Percentiles rank a stretch among this genome's conserved stretches.
Evolutionary conservation across 30 jellyfish, hydroid and myxozoan species (phyloP).

Genomic region (Pelagia noctiluca): DNA sequence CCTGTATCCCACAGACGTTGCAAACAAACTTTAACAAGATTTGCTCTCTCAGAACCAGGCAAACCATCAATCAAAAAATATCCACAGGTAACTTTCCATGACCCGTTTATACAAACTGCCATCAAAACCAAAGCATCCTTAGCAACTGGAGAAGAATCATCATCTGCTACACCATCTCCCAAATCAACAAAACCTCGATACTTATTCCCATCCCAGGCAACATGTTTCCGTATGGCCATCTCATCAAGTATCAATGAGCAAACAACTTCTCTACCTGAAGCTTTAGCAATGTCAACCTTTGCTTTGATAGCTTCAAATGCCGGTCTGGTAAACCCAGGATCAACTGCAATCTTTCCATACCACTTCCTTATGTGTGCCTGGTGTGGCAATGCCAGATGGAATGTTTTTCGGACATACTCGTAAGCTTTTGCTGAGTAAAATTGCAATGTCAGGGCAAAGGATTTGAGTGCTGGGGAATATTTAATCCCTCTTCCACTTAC

Average conservation of each 20-base stretch:
- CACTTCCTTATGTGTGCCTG: constrained; percentile 48
- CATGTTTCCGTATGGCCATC: constrained; percentile 26
- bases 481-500: constrained; percentile 42
- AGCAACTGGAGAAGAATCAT: constrained; percentile 20
- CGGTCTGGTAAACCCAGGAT: constrained; percentile 64
- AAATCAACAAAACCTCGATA: constrained; percentile 37
- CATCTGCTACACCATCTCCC: constrained; percentile 24
- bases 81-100: constrained; percentile 70
- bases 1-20: constrained; percentile 46
- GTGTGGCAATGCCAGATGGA: constrained; percentile 56
- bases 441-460: constrained; percentile 70
- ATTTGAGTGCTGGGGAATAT: constrained; percentile 24
- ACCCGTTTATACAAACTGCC: constrained; percentile 60
- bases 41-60: constrained; percentile 62
- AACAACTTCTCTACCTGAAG: constrained; percentile 12
- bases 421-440: constrained; percentile 69
- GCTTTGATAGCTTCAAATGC: constrained; percentile 27
- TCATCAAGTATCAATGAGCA: constrained; percentile 13
- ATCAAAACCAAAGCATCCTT: constrained; percentile 58
- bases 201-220: constrained; percentile 25
- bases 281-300: constrained; percentile 18
- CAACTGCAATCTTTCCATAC: constrained; percentile 58
- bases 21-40: constrained; percentile 41
- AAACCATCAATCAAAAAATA: constrained; percentile 66
- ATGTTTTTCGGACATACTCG: constrained; percentile 48